These are phyloP conservation scores for Lota lota DNA, from an alignment of 2,113 vertebrate genomes.

Conservation along the genomic window DNA sequence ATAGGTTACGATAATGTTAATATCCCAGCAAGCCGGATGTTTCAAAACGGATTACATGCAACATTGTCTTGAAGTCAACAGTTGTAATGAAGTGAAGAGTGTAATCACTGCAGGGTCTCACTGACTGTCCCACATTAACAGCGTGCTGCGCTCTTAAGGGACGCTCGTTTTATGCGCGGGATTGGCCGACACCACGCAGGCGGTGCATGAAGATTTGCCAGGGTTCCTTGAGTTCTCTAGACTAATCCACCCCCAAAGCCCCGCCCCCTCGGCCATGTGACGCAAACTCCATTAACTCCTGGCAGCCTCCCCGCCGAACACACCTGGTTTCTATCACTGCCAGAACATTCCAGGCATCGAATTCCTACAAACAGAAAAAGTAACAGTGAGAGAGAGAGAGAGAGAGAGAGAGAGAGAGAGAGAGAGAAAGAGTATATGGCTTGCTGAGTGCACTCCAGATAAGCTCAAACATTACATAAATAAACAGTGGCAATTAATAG, in stretches of 20 bases:
- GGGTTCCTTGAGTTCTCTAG: slow-evolving; percentile 23
- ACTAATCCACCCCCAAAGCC: not conserved
- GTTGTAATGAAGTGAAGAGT: too few species aligned
- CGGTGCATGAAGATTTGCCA: slow-evolving; percentile 16
- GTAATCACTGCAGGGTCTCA: not conserved
- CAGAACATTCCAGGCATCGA: slow-evolving; percentile 53
- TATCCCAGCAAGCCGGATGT: too few species aligned
- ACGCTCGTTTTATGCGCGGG: slow-evolving; percentile 14
- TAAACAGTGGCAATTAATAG: slow-evolving; percentile 7
- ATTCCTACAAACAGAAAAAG: slow-evolving; percentile 27
- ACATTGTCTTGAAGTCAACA: too few species aligned
- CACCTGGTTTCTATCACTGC: slow-evolving; percentile 64
- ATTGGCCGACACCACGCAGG: slow-evolving; percentile 23
- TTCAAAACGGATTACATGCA: too few species aligned
- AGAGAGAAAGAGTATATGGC: not conserved
- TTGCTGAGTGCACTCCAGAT: slow-evolving; percentile 9
- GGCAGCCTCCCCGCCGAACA: slow-evolving; percentile 36
- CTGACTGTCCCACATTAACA: slow-evolving; percentile 22
- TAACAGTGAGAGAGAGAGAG: not conserved
- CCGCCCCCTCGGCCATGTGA: slow-evolving; percentile 17
- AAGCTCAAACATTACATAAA: slow-evolving; percentile 18
- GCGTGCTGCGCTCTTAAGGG: not conserved
- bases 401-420: not conserved
- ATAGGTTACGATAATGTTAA: too few species aligned
- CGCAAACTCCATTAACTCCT: slow-evolving; percentile 47